Conservation (phyloP, 2,113 vertebrate species). For the Odobenus rosmarus region DNA sequence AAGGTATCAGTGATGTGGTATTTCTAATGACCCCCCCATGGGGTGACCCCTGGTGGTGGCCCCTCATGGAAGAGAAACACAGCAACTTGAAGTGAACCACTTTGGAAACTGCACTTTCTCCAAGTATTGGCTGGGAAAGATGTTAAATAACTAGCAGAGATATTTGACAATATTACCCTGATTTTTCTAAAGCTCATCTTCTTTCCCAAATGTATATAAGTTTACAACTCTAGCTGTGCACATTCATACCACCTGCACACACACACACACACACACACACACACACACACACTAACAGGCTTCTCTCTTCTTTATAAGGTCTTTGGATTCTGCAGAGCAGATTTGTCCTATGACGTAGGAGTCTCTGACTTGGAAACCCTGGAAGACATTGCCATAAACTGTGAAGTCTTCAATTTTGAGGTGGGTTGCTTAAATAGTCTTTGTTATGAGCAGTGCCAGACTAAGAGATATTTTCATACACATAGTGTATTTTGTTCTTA, state of each 20-base stretch:
- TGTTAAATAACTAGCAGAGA: not conserved
- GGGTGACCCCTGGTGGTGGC: not conserved
- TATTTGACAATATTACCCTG: not conserved
- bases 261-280: too few species aligned
- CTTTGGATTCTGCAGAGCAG: conserved; percentile 83
- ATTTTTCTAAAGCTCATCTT: conserved; percentile 1
- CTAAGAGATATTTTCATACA: not conserved
- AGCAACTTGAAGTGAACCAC: not conserved
- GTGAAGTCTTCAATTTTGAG: conserved; percentile 78
- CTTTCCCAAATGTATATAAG: not conserved
- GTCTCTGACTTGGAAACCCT: conserved; percentile 69
- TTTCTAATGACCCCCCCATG: not conserved
- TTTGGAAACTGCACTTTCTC: not conserved
- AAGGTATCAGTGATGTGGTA: not conserved
- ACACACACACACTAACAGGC: not conserved
- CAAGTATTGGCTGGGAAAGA: not conserved
- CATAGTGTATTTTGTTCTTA: not conserved
- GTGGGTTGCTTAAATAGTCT: conserved; percentile 53
- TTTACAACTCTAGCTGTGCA: not conserved
- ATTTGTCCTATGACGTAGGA: conserved; percentile 18
- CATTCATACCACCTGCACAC: not conserved
- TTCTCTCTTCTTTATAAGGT: conserved; percentile 59
- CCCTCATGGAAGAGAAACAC: not conserved
- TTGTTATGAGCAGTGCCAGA: not conserved
- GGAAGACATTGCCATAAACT: conserved; percentile 49